Evolutionary conservation across 2,888 invertebrate genomes (phyloP).

Genomic region (Biston stratarius): DNA sequence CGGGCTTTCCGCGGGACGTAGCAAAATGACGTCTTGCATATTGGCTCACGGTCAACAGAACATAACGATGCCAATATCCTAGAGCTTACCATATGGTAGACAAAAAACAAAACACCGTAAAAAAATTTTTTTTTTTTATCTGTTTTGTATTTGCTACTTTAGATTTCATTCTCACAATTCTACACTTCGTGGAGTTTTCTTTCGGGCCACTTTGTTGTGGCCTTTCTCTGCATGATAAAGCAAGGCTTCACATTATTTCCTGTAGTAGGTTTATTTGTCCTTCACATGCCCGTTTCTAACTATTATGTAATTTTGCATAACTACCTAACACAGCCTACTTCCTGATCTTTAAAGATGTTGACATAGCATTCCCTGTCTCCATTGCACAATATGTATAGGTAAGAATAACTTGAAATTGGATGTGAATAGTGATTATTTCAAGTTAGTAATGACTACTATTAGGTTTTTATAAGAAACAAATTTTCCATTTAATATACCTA

Average conservation of each 20-base stretch:
- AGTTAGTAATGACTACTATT: too few relatives aligned
- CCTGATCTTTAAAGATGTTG: constrained; percentile 29
- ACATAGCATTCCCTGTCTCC: constrained; percentile 16
- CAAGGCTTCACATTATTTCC: not conserved
- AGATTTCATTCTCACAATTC: constrained; percentile 54
- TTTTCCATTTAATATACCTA: not conserved
- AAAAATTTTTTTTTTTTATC: constrained; percentile 12
- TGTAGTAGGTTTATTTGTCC: constrained; percentile 38
- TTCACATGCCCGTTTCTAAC: constrained; percentile 38
- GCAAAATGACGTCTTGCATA: constrained; percentile 67
- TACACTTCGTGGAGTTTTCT: constrained; percentile 41
- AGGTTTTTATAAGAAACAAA: not conserved
- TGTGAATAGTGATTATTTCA: too few relatives aligned
- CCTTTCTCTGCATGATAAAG: not conserved
- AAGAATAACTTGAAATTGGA: too few relatives aligned
- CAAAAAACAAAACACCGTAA: not conserved
- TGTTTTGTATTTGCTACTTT: constrained; percentile 16
- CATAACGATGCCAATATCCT: constrained; percentile 48
- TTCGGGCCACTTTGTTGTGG: too few relatives aligned
- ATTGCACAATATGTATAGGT: constrained; percentile 1
- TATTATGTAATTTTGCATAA: constrained; percentile 51
- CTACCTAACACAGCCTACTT: constrained; percentile 37
- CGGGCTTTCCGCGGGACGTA: constrained; percentile 68
- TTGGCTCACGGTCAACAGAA: constrained; percentile 57
- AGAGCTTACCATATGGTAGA: constrained; percentile 60